Evolutionary conservation across 2,113 vertebrate species (phyloP).

Genomic region (Phycodurus eques): DNA sequence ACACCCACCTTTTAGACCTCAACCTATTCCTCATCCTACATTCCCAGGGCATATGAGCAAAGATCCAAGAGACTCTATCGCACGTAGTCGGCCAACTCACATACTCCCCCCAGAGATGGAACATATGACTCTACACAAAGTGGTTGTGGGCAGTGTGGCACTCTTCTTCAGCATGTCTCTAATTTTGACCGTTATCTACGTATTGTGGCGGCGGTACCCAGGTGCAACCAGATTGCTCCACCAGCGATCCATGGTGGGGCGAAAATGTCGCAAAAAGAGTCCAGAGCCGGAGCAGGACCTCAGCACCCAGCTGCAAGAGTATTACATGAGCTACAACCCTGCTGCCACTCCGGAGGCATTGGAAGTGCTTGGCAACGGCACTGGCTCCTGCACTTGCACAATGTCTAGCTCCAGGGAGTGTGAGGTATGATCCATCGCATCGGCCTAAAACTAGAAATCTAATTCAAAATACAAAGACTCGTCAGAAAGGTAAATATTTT

Average conservation of each 20-base stretch:
- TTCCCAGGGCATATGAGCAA: slow-evolving; percentile 76
- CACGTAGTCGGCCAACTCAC: slow-evolving; percentile 65
- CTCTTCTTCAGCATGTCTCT: slow-evolving; percentile 93
- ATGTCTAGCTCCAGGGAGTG: slow-evolving; percentile 99
- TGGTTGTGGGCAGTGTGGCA: slow-evolving; percentile 93
- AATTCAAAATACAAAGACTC: slow-evolving; percentile 79
- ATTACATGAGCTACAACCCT: slow-evolving; percentile 99
- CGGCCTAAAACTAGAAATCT: slow-evolving; percentile 73
- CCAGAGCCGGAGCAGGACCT: slow-evolving; percentile 94
- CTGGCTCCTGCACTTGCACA: slow-evolving; percentile 96
- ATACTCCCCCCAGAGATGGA: slow-evolving; percentile 84
- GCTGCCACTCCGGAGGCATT: slow-evolving; percentile 94
- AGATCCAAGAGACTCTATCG: slow-evolving; percentile 57
- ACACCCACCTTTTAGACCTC: slow-evolving; percentile 76
- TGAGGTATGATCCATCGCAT: slow-evolving; percentile 94
- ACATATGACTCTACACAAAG: slow-evolving; percentile 94
- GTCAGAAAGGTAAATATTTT: slow-evolving; percentile 92
- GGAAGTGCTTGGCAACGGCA: slow-evolving; percentile 97
- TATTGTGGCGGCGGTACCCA: slow-evolving; percentile 94
- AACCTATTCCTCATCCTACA: slow-evolving; percentile 81
- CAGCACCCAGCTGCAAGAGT: slow-evolving; percentile 98
- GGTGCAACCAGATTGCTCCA: slow-evolving; percentile 89
- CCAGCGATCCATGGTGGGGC: slow-evolving; percentile 87
- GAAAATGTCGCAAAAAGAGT: slow-evolving; percentile 92
- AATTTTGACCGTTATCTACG: slow-evolving; percentile 90